phyloP scores from a whole-genome alignment of 2,113 vertebrate genomes.

The Peromyscus polionotus region DNA sequence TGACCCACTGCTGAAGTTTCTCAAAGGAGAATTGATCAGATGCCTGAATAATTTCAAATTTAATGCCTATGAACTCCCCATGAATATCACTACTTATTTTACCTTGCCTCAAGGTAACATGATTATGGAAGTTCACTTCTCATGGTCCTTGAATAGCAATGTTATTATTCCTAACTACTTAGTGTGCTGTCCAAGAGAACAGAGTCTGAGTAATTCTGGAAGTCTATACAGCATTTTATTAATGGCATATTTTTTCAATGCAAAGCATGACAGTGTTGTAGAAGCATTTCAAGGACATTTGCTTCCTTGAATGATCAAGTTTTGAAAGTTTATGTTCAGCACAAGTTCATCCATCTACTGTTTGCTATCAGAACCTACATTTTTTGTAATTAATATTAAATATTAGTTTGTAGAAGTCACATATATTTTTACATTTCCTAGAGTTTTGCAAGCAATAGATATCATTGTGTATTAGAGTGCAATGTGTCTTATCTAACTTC shows the following conservation, averaged over 20 bases:
- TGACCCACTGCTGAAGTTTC: conserved; percentile 5
- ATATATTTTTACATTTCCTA: background rate
- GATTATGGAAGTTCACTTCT: conserved; percentile 40
- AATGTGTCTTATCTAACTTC: background rate
- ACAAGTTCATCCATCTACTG: background rate
- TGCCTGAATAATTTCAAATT: conserved; percentile 51
- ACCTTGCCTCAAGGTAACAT: conserved; percentile 24
- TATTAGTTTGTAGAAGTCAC: background rate
- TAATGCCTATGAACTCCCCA: conserved; percentile 22
- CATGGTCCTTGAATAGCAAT: conserved; percentile 44
- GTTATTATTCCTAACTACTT: conserved; percentile 40
- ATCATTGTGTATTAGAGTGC: background rate
- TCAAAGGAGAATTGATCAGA: background rate
- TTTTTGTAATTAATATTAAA: background rate
- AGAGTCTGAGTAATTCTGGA: conserved; percentile 23
- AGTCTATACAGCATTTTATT: conserved; percentile 14
- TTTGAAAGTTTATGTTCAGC: conserved; percentile 1
- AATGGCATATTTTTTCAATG: conserved; percentile 58
- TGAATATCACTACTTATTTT: conserved; percentile 38
- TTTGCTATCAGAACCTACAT: background rate
- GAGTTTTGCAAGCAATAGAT: background rate
- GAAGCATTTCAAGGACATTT: conserved; percentile 6
- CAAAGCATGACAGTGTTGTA: background rate
- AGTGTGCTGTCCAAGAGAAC: conserved; percentile 31
- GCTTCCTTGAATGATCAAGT: background rate